A percentile compares a stretch with the other conserved stretches of the same genome.
Conservation (phyloP, 2,113 vertebrate species). For the Regulus satrapa region DNA sequence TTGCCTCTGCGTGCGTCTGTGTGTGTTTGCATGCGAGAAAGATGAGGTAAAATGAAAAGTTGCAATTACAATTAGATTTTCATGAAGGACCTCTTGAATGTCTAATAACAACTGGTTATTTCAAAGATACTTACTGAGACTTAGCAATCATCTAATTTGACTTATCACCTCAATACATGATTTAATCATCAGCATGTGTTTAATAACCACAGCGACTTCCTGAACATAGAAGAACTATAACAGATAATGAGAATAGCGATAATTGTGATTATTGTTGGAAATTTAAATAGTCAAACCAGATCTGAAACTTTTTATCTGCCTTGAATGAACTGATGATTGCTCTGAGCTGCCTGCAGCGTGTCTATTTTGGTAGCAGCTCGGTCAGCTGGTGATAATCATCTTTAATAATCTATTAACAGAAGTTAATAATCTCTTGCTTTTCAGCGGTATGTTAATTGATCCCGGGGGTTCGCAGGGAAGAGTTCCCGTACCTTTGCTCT, state of each 20-base stretch:
- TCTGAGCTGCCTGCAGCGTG: background rate
- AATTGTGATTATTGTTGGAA: constrained; percentile 34
- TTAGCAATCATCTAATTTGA: constrained; percentile 40
- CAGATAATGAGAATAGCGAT: constrained; percentile 32
- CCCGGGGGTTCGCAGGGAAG: background rate
- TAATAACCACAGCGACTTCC: constrained; percentile 48
- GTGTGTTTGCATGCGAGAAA: background rate
- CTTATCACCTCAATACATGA: constrained; percentile 26
- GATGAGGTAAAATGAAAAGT: constrained; percentile 23
- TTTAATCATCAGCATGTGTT: constrained; percentile 50
- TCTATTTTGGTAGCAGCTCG: background rate
- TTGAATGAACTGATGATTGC: background rate
- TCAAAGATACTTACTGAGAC: background rate
- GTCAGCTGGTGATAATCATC: constrained; percentile 38
- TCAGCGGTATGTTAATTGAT: background rate
- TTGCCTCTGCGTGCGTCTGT: background rate
- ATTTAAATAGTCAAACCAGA: constrained; percentile 24
- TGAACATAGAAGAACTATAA: constrained; percentile 19
- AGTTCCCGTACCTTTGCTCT: background rate
- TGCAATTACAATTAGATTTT: constrained; percentile 36
- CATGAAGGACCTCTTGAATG: constrained; percentile 34
- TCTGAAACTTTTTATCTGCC: constrained; percentile 38
- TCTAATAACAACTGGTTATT: constrained; percentile 41
- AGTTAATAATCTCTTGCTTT: constrained; percentile 34
- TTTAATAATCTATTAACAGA: constrained; percentile 52